Conservation (phyloP, 2,797 vertebrate genomes). For the Nyctalus aviator region DNA sequence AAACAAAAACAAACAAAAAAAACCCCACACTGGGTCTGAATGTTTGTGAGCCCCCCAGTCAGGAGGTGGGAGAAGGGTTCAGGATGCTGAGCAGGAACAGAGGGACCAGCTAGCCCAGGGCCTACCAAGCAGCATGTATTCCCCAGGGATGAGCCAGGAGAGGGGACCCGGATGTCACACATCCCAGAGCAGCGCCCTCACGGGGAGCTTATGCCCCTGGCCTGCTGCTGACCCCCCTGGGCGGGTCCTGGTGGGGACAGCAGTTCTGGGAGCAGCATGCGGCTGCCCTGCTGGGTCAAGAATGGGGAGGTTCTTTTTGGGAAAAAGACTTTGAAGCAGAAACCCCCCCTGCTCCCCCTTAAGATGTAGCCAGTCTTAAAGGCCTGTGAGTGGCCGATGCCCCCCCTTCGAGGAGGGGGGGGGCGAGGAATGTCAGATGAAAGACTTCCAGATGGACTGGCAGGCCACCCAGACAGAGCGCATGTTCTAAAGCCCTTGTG, state of each 20-base stretch:
- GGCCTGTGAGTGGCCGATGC: not conserved
- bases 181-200: not conserved
- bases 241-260: not conserved
- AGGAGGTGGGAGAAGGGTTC: not conserved
- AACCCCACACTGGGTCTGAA: not conserved
- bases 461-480: not conserved
- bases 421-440: not conserved
- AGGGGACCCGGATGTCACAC: accelerated
- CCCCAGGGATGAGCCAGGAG: not conserved
- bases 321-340: not conserved
- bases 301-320: not conserved
- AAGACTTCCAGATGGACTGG: not conserved
- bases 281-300: accelerated
- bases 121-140: accelerated
- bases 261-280: not conserved
- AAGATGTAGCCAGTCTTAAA: not conserved
- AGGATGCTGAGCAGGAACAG: accelerated
- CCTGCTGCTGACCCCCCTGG: not conserved
- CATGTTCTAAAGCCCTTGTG: not conserved
- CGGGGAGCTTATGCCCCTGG: not conserved
- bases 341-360: not conserved
- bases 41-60: not conserved
- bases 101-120: not conserved
- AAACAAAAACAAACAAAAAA: no score
- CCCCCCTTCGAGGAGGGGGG: not conserved